Conservation (phyloP, 2,888 invertebrate species). For the Reticulitermes lucifugus region DNA sequence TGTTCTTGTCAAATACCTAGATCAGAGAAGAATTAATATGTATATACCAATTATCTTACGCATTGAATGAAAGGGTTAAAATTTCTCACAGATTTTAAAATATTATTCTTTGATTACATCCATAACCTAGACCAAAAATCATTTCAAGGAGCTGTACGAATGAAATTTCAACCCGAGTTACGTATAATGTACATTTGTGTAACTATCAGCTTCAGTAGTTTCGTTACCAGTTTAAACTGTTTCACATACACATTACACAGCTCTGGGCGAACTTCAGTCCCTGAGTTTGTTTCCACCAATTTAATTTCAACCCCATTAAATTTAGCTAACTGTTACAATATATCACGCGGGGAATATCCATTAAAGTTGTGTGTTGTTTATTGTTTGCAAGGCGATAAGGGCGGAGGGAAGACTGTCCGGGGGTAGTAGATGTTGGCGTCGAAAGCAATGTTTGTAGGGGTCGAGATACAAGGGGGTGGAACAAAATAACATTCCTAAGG, state of each 20-base stretch:
- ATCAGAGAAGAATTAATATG: no score
- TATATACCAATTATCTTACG: no score
- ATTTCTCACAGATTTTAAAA: no score
- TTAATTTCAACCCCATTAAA: conserved; percentile 53
- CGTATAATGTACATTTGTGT: neutral
- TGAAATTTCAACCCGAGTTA: neutral
- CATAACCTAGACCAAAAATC: no score
- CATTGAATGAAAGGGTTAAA: no score
- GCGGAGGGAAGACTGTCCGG: neutral
- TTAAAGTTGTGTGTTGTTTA: conserved; percentile 48
- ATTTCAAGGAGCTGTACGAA: neutral
- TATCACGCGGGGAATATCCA: conserved; percentile 49
- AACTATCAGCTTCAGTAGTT: conserved; percentile 20
- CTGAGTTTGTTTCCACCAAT: conserved; percentile 44
- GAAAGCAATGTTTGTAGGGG: no score
- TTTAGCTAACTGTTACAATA: conserved; percentile 50
- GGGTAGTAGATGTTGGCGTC: conserved; percentile 3
- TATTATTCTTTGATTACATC: no score
- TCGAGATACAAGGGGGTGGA: no score
- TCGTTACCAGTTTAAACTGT: conserved; percentile 3
- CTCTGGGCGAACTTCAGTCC: conserved; percentile 7
- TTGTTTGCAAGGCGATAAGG: conserved; percentile 29
- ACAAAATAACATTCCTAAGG: no score
- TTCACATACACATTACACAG: conserved; percentile 20
- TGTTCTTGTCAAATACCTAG: no score